A percentile compares a stretch with the other conserved stretches of the same genome.
Conservation (phyloP, 2,888 invertebrate species). For the Lithophane socia region DNA sequence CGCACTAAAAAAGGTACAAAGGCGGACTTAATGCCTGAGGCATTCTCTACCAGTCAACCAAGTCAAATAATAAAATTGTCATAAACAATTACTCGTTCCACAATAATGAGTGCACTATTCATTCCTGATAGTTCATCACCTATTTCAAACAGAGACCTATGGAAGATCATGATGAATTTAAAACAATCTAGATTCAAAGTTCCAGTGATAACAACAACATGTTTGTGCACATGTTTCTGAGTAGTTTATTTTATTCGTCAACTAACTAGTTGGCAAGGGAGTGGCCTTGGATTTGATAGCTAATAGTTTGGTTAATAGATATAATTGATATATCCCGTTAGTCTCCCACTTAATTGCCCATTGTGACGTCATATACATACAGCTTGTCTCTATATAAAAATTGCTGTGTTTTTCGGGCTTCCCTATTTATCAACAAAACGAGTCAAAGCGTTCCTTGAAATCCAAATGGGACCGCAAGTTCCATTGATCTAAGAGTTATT, state of each 20-base stretch:
- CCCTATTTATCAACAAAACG: not conserved
- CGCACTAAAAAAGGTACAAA: no score
- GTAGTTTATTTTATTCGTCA: conserved; percentile 14
- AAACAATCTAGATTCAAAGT: not conserved
- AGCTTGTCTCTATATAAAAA: not conserved
- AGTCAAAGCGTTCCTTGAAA: not conserved
- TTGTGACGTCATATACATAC: conserved; percentile 16
- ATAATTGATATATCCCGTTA: conserved; percentile 45
- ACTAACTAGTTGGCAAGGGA: conserved; percentile 7
- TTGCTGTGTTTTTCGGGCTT: not conserved
- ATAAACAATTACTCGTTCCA: not conserved
- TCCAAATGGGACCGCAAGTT: not conserved
- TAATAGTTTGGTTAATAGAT: conserved; percentile 21
- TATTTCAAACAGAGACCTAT: not conserved
- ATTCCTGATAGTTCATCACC: conserved; percentile 1
- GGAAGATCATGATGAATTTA: not conserved
- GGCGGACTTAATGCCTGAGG: no score
- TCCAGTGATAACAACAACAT: not conserved
- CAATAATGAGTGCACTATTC: not conserved
- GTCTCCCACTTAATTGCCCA: conserved; percentile 26
- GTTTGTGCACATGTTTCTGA: not conserved
- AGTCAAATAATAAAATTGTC: not conserved
- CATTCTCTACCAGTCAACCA: no score
- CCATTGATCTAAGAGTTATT: not conserved
- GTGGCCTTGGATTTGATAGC: conserved; percentile 28